phyloP scores from a whole-genome alignment of 2,888 invertebrate genomes.

The Deladenus siricidicola region DNA sequence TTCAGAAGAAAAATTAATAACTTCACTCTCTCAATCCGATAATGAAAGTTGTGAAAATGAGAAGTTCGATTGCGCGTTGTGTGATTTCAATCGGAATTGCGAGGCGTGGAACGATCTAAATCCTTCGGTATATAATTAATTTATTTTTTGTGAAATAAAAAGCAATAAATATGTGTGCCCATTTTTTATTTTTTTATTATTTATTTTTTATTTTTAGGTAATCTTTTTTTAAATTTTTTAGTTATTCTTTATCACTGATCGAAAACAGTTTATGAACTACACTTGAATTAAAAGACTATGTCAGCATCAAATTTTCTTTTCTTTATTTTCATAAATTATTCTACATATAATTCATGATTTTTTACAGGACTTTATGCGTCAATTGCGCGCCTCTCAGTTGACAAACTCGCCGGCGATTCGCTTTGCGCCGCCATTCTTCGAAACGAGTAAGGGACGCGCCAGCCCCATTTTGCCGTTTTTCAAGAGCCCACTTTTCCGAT shows the following conservation, averaged over 20 bases:
- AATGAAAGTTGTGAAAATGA: too few relatives aligned
- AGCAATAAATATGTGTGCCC: too few relatives aligned
- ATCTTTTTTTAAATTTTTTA: too few relatives aligned
- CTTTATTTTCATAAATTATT: neutral
- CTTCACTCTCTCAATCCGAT: too few relatives aligned
- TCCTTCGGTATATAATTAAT: neutral
- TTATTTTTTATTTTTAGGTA: too few relatives aligned
- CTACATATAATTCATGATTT: neutral
- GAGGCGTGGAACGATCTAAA: slow-evolving; percentile 2
- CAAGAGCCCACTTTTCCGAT: slow-evolving; percentile 16
- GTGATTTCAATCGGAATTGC: slow-evolving; percentile 15
- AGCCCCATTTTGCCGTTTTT: neutral
- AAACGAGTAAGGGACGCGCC: slow-evolving; percentile 9
- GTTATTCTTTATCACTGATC: too few relatives aligned
- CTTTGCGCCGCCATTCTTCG: slow-evolving; percentile 70
- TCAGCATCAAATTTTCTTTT: too few relatives aligned
- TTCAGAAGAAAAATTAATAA: too few relatives aligned
- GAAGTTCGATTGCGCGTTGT: slow-evolving; percentile 14
- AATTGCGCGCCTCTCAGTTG: slow-evolving; percentile 54
- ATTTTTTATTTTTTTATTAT: too few relatives aligned
- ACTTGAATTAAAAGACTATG: too few relatives aligned
- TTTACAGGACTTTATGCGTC: slow-evolving; percentile 21
- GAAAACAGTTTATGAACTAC: too few relatives aligned
- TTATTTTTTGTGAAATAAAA: too few relatives aligned
- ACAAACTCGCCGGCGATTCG: slow-evolving; percentile 79